Conservation (phyloP, 2,888 invertebrate genomes). For the Coenonympha arcania region DNA sequence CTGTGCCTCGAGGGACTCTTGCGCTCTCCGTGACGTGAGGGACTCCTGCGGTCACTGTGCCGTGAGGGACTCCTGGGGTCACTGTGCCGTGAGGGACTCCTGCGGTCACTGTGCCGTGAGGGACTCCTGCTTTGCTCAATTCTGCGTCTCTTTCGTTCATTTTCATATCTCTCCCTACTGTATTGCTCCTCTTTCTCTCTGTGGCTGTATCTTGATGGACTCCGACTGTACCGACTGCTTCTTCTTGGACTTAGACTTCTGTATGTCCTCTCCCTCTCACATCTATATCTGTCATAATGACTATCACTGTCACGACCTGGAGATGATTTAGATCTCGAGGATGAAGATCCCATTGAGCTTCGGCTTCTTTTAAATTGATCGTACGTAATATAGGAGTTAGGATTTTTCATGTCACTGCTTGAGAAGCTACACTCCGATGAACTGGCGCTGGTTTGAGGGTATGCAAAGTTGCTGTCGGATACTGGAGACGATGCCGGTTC, state of each 20-base stretch:
- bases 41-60: conserved; percentile 34
- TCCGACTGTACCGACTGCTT: conserved; percentile 34
- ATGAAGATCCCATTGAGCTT: conserved; percentile 24
- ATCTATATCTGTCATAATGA: conserved; percentile 31
- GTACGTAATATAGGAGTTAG: conserved; percentile 1
- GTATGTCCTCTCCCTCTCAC: conserved; percentile 32
- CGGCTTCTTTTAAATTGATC: conserved; percentile 5
- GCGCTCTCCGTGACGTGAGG: conserved; percentile 30
- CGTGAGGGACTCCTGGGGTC: conserved; percentile 35
- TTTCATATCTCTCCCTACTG: conserved; percentile 35
- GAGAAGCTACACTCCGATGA: conserved; percentile 1
- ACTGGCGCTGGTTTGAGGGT: conserved; percentile 2
- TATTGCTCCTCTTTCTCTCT: conserved; percentile 31
- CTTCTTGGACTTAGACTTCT: conserved; percentile 41
- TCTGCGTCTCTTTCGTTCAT: conserved; percentile 44
- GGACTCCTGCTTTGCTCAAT: conserved; percentile 38
- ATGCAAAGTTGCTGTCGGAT: not conserved
- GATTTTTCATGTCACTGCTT: conserved; percentile 9
- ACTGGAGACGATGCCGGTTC: conserved; percentile 2
- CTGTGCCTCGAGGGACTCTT: conserved; percentile 36
- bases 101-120: conserved; percentile 27
- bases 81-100: conserved; percentile 35
- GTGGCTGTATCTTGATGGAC: conserved; percentile 39
- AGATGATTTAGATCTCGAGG: conserved; percentile 33
- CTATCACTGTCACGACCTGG: conserved; percentile 31